Conservation (phyloP, 2,797 vertebrate genomes). For the Micropoecilia bifurca region DNA sequence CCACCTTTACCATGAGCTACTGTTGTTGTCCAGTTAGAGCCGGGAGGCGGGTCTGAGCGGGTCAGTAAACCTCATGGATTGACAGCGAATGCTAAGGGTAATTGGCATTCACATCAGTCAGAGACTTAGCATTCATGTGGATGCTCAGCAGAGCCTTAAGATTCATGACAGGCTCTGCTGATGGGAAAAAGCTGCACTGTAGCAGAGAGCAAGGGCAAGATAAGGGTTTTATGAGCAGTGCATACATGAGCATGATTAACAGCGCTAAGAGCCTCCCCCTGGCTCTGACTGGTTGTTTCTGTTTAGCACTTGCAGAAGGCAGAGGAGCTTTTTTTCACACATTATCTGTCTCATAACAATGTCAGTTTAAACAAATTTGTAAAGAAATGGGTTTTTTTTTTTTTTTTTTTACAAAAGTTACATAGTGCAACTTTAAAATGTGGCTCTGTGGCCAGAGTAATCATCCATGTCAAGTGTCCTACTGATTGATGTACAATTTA, state of each 20-base stretch:
- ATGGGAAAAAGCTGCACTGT: neutral
- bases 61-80: neutral
- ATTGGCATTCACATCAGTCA: no score
- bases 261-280: neutral
- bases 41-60: neutral
- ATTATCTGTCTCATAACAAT: neutral
- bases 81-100: no score
- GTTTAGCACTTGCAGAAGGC: neutral
- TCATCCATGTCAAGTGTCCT: neutral
- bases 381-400: neutral
- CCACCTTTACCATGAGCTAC: neutral
- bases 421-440: neutral
- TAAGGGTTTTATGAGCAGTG: neutral
- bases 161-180: neutral
- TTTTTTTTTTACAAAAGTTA: neutral
- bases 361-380: neutral
- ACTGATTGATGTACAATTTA: neutral
- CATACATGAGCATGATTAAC: neutral
- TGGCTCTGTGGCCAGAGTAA: no score
- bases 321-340: neutral
- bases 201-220: neutral
- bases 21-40: neutral
- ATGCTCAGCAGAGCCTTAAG: neutral
- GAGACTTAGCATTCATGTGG: no score
- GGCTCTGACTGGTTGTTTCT: neutral